Base-by-base conservation (phyloP, 1,140 invertebrate species). In the Leptonema lineaticorne region DNA sequence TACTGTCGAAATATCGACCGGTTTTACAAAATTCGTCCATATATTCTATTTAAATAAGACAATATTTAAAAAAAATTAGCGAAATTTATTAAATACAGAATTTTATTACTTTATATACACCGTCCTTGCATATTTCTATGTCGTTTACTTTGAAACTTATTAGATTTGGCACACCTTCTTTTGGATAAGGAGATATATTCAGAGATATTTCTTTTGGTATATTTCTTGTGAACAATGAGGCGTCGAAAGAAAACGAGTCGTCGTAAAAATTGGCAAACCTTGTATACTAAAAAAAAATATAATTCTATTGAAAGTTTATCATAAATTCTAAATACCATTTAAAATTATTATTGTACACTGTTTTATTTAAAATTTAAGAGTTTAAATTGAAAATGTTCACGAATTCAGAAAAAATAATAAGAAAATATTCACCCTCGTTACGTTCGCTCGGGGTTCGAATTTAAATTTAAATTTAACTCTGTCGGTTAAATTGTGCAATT, bases 111-210 rank as follows among this genome's bases (percentile, higher is more conserved):
- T 68, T 68, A 14, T 71, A 28, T 5, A 71, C 60, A 11, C 65
- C 65, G 24, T 65, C 26, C 5, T 20, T 11, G 29, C 70, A 71
- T 3, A 71, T 24, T 18, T 71, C 69, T 33, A 65, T 18, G 9
- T 22, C 28, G 27, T 65, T 68, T 33, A 71, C 37, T 30, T 58
- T 63, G 14, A 60, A 59, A 24, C 69, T 68, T 6, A 71, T 57
- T 1, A 71, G 30, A 53, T 71, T 71, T 3, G 69, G 69, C n/a
- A 68, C 45, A 1, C 50, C 50, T 11, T 58, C 30, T 24, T 65
- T 65, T n/a, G 11, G 22, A 20, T 37, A 14, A n/a, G 69, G 69
- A 16, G 53, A 53, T 30, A 71, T 62, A 6, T 16, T 58, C 26
- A 64, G 22, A 11, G 28, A 46, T 16, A n/a, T n/a, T n/a, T n/a